Evolutionary conservation across 2,888 invertebrate genomes (phyloP).

Genomic region (Hoplodrina blanda): DNA sequence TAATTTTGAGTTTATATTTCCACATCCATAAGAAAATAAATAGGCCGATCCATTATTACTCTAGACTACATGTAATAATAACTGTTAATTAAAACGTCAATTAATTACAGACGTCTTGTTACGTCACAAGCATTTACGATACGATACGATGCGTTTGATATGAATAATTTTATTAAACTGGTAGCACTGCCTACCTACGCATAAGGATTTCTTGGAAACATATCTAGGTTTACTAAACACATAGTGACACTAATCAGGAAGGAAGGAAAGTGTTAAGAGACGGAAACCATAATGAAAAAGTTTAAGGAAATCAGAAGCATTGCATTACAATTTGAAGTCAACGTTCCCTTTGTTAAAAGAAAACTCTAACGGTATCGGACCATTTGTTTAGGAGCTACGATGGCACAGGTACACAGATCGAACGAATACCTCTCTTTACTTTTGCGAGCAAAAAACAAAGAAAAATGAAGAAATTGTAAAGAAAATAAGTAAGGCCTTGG

Average conservation of each 20-base stretch:
- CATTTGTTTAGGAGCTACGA: too few relatives aligned
- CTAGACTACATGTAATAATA: conserved; percentile 1
- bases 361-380: too few relatives aligned
- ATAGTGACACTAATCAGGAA: conserved; percentile 3
- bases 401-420: too few relatives aligned
- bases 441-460: too few relatives aligned
- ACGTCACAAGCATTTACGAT: conserved; percentile 3
- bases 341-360: too few relatives aligned
- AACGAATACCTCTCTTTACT: too few relatives aligned
- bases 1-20: too few relatives aligned
- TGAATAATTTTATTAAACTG: conserved; percentile 13
- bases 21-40: too few relatives aligned
- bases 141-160: neutral
- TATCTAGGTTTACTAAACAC: neutral
- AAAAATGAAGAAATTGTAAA: neutral
- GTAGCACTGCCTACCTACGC: conserved; percentile 11
- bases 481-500: neutral
- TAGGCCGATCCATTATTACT: neutral
- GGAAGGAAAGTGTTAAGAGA: conserved; percentile 8
- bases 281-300: neutral
- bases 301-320: neutral
- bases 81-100: conserved; percentile 28
- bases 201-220: conserved; percentile 16
- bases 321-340: neutral
- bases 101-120: conserved; percentile 36